Conservation (phyloP, 1,140 invertebrate genomes). For the Paralvinella palmiformis region DNA sequence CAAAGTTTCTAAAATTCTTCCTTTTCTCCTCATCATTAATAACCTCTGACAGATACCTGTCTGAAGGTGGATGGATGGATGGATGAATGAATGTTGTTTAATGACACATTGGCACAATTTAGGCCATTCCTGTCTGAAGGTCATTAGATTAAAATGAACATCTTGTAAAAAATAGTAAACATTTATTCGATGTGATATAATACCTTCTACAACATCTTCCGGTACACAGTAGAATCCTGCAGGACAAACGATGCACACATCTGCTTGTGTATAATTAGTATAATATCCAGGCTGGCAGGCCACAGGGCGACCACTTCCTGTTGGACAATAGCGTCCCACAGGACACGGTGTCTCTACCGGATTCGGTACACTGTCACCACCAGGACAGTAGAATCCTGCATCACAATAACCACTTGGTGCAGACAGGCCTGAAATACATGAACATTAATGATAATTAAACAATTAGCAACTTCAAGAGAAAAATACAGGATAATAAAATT, state of each 20-base stretch:
- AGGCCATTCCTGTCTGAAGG: too few relatives aligned
- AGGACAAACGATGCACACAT: constrained; percentile 33
- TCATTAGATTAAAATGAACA: too few relatives aligned
- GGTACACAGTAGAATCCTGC: constrained; percentile 45
- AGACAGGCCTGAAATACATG: constrained; percentile 32
- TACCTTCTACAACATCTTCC: constrained; percentile 40
- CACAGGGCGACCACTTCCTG: constrained; percentile 29
- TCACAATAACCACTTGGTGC: constrained; percentile 33
- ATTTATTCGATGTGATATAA: not conserved
- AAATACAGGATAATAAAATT: too few relatives aligned
- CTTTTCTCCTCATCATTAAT: too few relatives aligned
- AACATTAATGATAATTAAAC: too few relatives aligned
- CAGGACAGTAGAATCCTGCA: constrained; percentile 42
- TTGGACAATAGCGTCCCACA: constrained; percentile 41
- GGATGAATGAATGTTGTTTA: too few relatives aligned
- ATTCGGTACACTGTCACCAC: constrained; percentile 31
- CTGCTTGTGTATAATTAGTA: constrained; percentile 36
- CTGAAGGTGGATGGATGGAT: not conserved
- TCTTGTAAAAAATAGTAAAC: not conserved
- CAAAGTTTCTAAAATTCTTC: too few relatives aligned
- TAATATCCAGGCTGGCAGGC: constrained; percentile 38
- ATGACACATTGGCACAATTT: too few relatives aligned
- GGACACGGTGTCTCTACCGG: constrained; percentile 36
- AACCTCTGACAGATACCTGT: too few relatives aligned
- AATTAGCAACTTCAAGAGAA: too few relatives aligned